Evolutionary conservation across 2,888 invertebrate genomes (phyloP).

Genomic region (Leptopterna dolabrata): DNA sequence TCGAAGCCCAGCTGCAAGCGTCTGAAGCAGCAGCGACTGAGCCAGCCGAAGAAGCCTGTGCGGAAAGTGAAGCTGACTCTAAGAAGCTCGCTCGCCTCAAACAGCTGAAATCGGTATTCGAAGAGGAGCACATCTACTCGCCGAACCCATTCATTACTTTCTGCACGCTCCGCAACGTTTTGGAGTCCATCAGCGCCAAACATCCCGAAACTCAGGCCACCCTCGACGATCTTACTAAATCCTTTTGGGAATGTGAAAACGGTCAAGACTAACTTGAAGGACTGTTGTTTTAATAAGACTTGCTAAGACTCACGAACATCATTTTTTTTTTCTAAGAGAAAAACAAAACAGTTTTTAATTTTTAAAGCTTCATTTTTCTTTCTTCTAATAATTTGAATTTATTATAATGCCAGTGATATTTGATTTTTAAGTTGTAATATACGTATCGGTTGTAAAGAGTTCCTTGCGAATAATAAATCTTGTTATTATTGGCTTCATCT

Average conservation of each 20-base stretch:
- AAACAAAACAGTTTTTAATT: background rate
- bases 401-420: background rate
- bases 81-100: slow-evolving; percentile 57
- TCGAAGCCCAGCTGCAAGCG: slow-evolving; percentile 45
- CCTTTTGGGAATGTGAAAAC: slow-evolving; percentile 16
- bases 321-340: background rate
- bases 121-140: slow-evolving; percentile 59
- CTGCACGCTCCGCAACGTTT: slow-evolving; percentile 55
- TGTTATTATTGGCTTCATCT: background rate
- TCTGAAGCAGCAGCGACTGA: background rate
- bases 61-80: slow-evolving; percentile 44
- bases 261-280: background rate
- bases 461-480: slow-evolving; percentile 8
- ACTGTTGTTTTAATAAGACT: background rate
- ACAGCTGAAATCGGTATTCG: slow-evolving; percentile 59
- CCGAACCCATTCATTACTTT: slow-evolving; percentile 62
- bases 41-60: slow-evolving; percentile 8
- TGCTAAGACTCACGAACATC: background rate
- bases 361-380: background rate
- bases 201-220: background rate
- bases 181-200: slow-evolving; percentile 48
- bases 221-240: slow-evolving; percentile 24
- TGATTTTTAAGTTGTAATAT: background rate
- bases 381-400: background rate
- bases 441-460: background rate